Evolutionary conservation across 1,140 invertebrate genomes (phyloP).

Genomic region (Chironomus tepperi): DNA sequence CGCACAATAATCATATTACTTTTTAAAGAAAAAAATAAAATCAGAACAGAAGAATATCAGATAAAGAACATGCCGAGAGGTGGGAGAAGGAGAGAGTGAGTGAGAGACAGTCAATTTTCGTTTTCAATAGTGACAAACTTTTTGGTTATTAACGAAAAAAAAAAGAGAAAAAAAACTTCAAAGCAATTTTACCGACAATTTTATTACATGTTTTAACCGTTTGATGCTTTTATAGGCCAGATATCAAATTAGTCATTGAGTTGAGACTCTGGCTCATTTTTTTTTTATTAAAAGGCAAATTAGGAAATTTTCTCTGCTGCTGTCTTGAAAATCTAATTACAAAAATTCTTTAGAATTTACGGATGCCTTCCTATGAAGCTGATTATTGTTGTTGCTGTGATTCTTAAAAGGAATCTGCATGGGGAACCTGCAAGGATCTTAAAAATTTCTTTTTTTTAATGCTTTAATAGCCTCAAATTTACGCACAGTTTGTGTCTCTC

Average conservation of each 20-base stretch:
- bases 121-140: conserved; percentile 8
- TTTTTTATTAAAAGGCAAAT: too few relatives aligned
- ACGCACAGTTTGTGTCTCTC: too few relatives aligned
- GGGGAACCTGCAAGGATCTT: too few relatives aligned
- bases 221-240: conserved; percentile 12
- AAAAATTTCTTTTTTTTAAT: too few relatives aligned
- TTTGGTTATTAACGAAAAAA: conserved; percentile 15
- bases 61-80: too few relatives aligned
- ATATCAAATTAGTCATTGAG: background rate
- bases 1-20: background rate
- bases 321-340: background rate
- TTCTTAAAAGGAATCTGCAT: background rate
- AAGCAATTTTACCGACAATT: background rate
- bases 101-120: background rate
- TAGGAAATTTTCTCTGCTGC: too few relatives aligned
- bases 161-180: background rate
- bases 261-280: too few relatives aligned
- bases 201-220: conserved; percentile 1
- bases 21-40: background rate
- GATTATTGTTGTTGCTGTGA: background rate
- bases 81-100: too few relatives aligned
- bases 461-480: too few relatives aligned
- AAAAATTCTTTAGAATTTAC: background rate
- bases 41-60: too few relatives aligned
- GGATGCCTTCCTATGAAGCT: background rate